These are phyloP conservation scores for Paguma larvata DNA, from an alignment of 2,797 vertebrate species.

Conservation along the genomic window DNA sequence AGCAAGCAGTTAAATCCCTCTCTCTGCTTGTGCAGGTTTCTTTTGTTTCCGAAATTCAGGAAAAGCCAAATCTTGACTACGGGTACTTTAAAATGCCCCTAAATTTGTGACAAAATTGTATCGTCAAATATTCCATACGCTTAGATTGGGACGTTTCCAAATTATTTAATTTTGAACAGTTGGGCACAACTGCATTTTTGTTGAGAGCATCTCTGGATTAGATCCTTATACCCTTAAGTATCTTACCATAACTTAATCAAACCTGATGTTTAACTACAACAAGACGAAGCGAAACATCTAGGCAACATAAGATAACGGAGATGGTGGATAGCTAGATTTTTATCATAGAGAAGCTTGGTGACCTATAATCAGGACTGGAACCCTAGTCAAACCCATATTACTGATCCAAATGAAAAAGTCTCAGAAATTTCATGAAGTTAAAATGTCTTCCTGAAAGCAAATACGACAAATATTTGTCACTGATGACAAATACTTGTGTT, in stretches of 20 bases:
- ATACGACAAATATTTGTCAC: not conserved
- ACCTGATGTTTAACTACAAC: not conserved
- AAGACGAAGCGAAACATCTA: not conserved
- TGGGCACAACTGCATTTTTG: not conserved
- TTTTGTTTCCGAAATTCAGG: conserved; percentile 75
- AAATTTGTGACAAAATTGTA: not conserved
- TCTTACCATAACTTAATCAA: not conserved
- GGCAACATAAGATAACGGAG: not conserved
- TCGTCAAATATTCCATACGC: not conserved
- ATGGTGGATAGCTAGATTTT: not conserved
- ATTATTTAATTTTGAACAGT: not conserved
- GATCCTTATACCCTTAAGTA: not conserved
- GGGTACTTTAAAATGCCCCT: not conserved
- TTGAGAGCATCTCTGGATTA: not conserved
- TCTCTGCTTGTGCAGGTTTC: not conserved
- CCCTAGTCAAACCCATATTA: not conserved
- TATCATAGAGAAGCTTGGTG: not conserved
- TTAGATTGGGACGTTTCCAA: not conserved
- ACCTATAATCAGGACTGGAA: not conserved
- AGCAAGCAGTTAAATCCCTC: not conserved
- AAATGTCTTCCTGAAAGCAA: not conserved
- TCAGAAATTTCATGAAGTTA: not conserved
- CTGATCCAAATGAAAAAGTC: conserved; percentile 1
- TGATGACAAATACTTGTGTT: not conserved
- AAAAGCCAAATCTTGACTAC: not conserved